Conservation (phyloP, 2,113 vertebrate species). For the Ascaphus truei region DNA sequence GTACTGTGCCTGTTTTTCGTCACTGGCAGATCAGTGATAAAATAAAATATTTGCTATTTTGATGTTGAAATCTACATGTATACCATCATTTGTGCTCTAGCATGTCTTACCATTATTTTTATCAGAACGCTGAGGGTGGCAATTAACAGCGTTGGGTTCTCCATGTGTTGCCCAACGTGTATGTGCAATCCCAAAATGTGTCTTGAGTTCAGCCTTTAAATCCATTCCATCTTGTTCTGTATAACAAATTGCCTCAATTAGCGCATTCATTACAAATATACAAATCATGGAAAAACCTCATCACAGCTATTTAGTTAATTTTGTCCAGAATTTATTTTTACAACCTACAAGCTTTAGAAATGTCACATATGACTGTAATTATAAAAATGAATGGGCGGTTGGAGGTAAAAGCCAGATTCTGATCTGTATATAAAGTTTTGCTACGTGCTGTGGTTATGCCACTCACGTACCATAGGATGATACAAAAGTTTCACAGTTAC, state of each 20-base stretch:
- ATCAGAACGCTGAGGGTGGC: slow-evolving; percentile 92
- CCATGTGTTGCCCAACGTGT: slow-evolving; percentile 96
- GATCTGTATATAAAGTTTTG: too few relatives aligned
- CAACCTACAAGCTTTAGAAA: not conserved
- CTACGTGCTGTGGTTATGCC: too few relatives aligned
- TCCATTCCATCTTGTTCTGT: slow-evolving; percentile 83
- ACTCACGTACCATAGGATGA: too few relatives aligned
- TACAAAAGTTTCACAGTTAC: too few relatives aligned
- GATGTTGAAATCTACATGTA: too few relatives aligned
- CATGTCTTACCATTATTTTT: slow-evolving; percentile 78
- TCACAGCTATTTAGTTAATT: not conserved
- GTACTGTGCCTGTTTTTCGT: too few relatives aligned
- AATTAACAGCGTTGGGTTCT: slow-evolving; percentile 82
- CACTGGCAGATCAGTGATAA: too few relatives aligned
- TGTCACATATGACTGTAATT: not conserved
- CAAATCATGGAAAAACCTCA: too few relatives aligned
- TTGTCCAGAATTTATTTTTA: not conserved
- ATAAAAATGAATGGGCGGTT: not conserved
- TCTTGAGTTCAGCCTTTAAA: slow-evolving; percentile 76
- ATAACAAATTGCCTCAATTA: slow-evolving; percentile 34
- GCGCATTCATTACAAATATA: not conserved
- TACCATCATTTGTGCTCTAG: too few relatives aligned
- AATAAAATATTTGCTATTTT: too few relatives aligned
- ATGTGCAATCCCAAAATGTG: slow-evolving; percentile 91
- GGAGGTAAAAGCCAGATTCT: too few relatives aligned